Conservation (phyloP, 2,113 vertebrate genomes). For the Ictalurus punctatus region DNA sequence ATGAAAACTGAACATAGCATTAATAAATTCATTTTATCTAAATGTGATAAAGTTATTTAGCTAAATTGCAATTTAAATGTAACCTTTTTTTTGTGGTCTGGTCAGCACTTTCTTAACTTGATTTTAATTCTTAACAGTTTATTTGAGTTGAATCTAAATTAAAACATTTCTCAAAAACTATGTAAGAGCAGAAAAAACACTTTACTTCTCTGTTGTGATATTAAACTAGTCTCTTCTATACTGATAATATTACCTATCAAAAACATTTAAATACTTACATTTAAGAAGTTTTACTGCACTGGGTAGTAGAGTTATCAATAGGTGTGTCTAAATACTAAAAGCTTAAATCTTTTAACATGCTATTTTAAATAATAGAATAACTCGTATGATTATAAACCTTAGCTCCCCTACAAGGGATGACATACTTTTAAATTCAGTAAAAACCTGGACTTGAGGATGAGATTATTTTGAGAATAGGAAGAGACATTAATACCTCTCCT, state of each 20-base stretch:
- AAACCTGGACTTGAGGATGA: background rate
- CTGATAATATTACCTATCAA: background rate
- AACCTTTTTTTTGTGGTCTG: too few species aligned
- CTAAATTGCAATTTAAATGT: too few species aligned
- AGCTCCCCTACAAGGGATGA: background rate
- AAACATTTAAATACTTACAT: too few species aligned
- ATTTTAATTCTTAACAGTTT: too few species aligned
- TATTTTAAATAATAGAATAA: background rate
- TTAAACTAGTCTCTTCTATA: background rate
- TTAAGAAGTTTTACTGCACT: background rate
- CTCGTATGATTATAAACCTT: background rate
- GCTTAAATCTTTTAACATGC: background rate
- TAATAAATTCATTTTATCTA: too few species aligned
- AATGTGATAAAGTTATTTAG: too few species aligned
- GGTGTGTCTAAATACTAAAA: background rate
- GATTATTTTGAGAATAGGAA: background rate
- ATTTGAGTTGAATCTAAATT: too few species aligned
- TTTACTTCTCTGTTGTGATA: background rate
- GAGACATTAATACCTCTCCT: background rate
- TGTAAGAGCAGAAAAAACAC: too few species aligned
- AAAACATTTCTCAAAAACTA: too few species aligned
- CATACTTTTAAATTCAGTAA: too few species aligned
- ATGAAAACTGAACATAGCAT: too few species aligned
- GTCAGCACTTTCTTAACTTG: too few species aligned
- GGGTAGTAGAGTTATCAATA: background rate